Percentiles rank a stretch among this genome's conserved stretches.
Evolutionary conservation across 35 echinoderm and acorn worm species (phyloP).

Genomic region (Holothuria glaberrima): DNA sequence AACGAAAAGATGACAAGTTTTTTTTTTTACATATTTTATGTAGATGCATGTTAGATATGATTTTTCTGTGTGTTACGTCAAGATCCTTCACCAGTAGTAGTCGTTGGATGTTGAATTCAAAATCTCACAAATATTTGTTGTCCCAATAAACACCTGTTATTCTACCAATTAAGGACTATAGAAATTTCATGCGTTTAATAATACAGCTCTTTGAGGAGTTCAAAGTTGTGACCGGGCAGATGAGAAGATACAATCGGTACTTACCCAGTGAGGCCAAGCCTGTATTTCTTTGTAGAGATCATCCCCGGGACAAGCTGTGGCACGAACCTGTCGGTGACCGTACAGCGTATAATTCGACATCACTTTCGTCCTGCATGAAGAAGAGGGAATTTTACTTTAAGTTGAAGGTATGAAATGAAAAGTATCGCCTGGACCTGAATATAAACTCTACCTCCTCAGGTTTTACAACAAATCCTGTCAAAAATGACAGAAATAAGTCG

Average conservation of each 20-base stretch:
- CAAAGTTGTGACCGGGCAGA: no score
- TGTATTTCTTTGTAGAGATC: slow-evolving; percentile 78
- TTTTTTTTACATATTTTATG: no score
- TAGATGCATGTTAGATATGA: no score
- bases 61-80: no score
- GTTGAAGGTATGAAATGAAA: neutral
- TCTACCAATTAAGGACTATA: neutral
- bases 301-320: slow-evolving; percentile 72
- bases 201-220: neutral
- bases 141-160: neutral
- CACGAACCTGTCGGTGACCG: slow-evolving; percentile 74
- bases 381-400: neutral
- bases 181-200: neutral
- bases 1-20: no score
- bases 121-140: neutral
- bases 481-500: no score
- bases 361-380: slow-evolving; percentile 59
- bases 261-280: slow-evolving; percentile 87
- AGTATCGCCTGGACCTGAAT: no score
- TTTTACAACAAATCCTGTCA: no score
- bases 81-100: no score
- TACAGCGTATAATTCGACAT: slow-evolving; percentile 64
- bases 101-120: neutral
- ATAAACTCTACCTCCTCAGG: no score
- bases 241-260: neutral